Evolutionary conservation across 2,113 vertebrate genomes (phyloP), one percentile per base, ranked within the genome.

Genomic region (Myxocyprinus asiaticus): DNA sequence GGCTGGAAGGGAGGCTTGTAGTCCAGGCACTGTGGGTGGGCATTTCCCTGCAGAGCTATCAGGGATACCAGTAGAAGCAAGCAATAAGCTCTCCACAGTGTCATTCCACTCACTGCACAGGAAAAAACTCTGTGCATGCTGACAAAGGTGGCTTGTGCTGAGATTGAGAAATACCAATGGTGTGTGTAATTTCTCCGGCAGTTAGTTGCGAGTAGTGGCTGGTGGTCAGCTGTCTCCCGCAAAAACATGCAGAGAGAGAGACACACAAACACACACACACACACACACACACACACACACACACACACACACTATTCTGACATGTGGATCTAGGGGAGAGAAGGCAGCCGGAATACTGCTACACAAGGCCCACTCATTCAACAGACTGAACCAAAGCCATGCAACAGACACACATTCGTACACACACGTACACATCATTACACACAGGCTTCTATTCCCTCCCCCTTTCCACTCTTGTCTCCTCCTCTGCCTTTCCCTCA

Each of bases 1-100:
- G 94, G 94, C 84, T 90, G 90, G 81, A 94, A 95, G 0, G 94
- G 94, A 50, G 94, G 93, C 72, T 94, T 94, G 87, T 89, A 95
- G 86, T 94, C 94, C 86, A 94, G 87, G 84, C 94, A 95, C 79
- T 94, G 90, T 0, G 92, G 93, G 79, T 92, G 92, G 81, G 87
- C 89, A 84, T 79, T 76, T 72, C 89, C 89, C 79, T 72, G 33
- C 84, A 83, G 80, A 80, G 75, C 65, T 12, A 73, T 82, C 83
- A 88, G 76, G 69, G 93, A 80, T 75, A 92, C 65, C 78, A 91
- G 48, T 69, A 85, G 80, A 56, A 84, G 69, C 5, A 77, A 67
- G 33, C 45, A 22, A 4, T 7, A 43, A 53, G 44, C 63, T 74
- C 76, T 78, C 69, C 71, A 75, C 47, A 55, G 43, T 62, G 56